Percentiles rank a stretch among this genome's conserved stretches.
Conservation (phyloP, 2,888 invertebrate genomes). For the Drosophila meridionalis region DNA sequence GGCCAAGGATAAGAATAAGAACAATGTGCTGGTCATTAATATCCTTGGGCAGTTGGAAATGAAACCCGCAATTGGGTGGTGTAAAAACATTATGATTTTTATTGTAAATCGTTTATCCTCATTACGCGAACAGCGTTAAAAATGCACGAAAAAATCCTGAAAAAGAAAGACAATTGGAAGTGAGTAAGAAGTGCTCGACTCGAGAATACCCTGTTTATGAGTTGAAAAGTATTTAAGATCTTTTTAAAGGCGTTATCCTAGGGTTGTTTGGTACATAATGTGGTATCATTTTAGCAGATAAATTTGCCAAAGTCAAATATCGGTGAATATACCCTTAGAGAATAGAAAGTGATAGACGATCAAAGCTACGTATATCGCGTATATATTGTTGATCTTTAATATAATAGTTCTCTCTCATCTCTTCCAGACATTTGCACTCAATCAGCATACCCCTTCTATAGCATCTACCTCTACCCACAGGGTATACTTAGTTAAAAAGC, state of each 20-base stretch:
- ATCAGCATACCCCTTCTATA: neutral
- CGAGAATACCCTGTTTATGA: neutral
- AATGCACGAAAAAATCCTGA: slow-evolving; percentile 51
- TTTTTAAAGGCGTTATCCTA: too few species aligned
- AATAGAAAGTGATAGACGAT: too few species aligned
- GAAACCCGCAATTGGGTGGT: slow-evolving; percentile 49
- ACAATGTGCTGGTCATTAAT: slow-evolving; percentile 61
- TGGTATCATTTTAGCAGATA: too few species aligned
- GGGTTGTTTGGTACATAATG: too few species aligned
- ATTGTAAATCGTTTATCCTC: slow-evolving; percentile 77
- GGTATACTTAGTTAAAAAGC: neutral
- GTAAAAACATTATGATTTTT: slow-evolving; percentile 63
- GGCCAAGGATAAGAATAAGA: neutral
- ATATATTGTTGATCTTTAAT: too few species aligned
- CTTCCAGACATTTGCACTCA: neutral
- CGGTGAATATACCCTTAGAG: too few species aligned
- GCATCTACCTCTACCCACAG: neutral
- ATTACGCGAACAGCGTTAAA: slow-evolving; percentile 68
- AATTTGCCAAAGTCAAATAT: too few species aligned
- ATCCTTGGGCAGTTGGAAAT: slow-evolving; percentile 50
- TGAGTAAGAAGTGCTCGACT: neutral
- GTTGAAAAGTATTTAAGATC: neutral
- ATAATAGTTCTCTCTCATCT: neutral
- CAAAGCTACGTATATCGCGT: too few species aligned
- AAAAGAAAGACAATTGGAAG: slow-evolving; percentile 28